Percentiles rank a stretch among this genome's conserved stretches.
phyloP scores from a whole-genome alignment of 1,140 invertebrate species.

The Lerema accius region DNA sequence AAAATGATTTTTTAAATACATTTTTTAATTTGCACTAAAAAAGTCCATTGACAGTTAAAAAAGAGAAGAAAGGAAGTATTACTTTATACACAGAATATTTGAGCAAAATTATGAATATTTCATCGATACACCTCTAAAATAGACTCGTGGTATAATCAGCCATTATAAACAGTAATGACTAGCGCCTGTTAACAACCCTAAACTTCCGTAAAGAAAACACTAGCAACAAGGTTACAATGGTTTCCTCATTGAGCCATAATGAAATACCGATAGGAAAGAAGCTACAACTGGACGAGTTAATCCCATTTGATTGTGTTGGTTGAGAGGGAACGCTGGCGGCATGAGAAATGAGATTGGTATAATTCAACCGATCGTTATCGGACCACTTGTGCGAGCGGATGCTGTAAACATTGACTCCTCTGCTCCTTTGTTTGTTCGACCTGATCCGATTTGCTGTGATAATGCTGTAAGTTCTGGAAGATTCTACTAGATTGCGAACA shows the following conservation, averaged over 20 bases:
- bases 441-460: constrained; percentile 28
- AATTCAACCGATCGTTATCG: constrained; percentile 32
- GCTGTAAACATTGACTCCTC: constrained; percentile 32
- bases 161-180: too few species aligned
- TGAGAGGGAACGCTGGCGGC: constrained; percentile 27
- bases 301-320: constrained; percentile 32
- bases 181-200: too few species aligned
- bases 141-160: too few species aligned
- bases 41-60: too few species aligned
- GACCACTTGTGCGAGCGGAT: constrained; percentile 23
- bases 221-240: neutral
- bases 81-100: too few species aligned
- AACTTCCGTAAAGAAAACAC: neutral
- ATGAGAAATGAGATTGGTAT: constrained; percentile 38
- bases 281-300: constrained; percentile 31
- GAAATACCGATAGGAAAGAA: constrained; percentile 1
- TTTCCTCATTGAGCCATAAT: constrained; percentile 1
- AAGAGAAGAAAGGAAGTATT: too few species aligned
- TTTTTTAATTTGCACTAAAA: too few species aligned
- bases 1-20: too few species aligned
- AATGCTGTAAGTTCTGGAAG: neutral
- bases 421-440: constrained; percentile 1
- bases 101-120: too few species aligned
- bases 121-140: too few species aligned
- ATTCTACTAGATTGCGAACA: neutral